phyloP scores from a whole-genome alignment of 2,113 vertebrate genomes.

The Cinclus mexicanus region DNA sequence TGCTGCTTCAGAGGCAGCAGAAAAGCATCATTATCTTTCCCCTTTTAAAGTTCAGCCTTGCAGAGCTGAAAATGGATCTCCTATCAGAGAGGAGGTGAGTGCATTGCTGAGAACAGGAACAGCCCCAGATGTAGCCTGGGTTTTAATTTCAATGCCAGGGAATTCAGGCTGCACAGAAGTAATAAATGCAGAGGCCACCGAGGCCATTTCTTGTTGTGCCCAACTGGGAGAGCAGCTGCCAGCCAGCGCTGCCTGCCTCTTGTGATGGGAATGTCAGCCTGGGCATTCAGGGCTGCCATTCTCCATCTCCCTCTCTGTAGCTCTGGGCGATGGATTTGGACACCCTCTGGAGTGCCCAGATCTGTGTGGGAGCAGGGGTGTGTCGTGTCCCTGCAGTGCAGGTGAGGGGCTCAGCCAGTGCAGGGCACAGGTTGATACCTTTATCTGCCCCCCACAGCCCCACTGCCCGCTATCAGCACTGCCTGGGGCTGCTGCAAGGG shows the following conservation, averaged over 20 bases:
- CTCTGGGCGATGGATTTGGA: not conserved
- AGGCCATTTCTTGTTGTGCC: not conserved
- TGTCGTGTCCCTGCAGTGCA: rapidly evolving
- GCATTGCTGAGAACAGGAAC: not conserved
- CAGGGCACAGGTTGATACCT: not conserved
- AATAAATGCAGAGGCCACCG: not conserved
- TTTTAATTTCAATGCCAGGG: not conserved
- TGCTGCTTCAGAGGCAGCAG: not conserved
- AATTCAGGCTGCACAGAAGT: not conserved
- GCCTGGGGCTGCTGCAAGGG: rapidly evolving
- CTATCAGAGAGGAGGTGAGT: not conserved
- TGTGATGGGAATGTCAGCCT: not conserved
- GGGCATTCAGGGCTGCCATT: not conserved
- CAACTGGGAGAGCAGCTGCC: not conserved
- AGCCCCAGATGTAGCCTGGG: not conserved
- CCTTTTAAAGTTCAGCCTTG: not conserved
- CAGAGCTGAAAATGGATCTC: not conserved
- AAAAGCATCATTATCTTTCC: not conserved
- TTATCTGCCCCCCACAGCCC: constrained; percentile 3
- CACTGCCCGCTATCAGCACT: not conserved
- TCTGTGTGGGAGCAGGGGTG: rapidly evolving
- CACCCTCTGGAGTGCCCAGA: not conserved
- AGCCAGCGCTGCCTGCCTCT: not conserved
- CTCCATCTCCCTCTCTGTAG: not conserved
- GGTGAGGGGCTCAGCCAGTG: not conserved